Base-by-base conservation (phyloP, 2,888 invertebrate species). In the Ophion ventricosus region DNA sequence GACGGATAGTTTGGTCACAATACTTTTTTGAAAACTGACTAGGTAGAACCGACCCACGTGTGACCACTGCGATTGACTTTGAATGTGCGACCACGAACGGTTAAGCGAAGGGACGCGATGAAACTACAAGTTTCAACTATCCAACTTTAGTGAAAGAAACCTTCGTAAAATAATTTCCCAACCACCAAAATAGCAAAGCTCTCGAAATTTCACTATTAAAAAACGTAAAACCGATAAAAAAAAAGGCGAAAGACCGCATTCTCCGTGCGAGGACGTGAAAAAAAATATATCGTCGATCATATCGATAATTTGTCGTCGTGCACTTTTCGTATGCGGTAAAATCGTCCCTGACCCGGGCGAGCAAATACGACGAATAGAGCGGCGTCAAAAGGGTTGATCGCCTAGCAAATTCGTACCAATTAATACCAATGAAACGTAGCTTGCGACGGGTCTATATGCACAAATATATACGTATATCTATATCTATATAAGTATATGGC, bases 401-500 rank as follows among this genome's bases (percentile, higher is more conserved):
- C 25, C 77, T 78, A 67, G 85, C 76, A 86, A 88, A 87, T 87
- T 85, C 82, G 85, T 86, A 82, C 80, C 86, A 87, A 88, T 88
- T 86, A 86, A 82, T 84, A 81, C 67, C 82, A 86, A 88, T 88
- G 82, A 85, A 74, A 82, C 70, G 63, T 61, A 59, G 61, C 72
- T 43, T 61, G 61, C 25, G 49, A 29, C 17, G 49, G 25, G 49
- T 17, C 10, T n/a, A 11, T 29, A 29, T 11, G n/a, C 49, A 54
- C n/a, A 20, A 29, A 49, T 61, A 78, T 61, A 69, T 77, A 72
- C 76, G 78, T 87, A 67, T n/a, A n/a, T n/a, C n/a, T n/a, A n/a
- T n/a, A n/a, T n/a, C n/a, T 61, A 78, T 61, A 69, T 77, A 72
- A 74, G 78, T 87, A 67, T 74, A 66, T 82, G 73, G 75, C 63